Percentiles rank a stretch among this genome's conserved stretches.
These are phyloP conservation scores for Trachurus trachurus DNA, from an alignment of 2,797 vertebrate genomes.

Conservation along the genomic window DNA sequence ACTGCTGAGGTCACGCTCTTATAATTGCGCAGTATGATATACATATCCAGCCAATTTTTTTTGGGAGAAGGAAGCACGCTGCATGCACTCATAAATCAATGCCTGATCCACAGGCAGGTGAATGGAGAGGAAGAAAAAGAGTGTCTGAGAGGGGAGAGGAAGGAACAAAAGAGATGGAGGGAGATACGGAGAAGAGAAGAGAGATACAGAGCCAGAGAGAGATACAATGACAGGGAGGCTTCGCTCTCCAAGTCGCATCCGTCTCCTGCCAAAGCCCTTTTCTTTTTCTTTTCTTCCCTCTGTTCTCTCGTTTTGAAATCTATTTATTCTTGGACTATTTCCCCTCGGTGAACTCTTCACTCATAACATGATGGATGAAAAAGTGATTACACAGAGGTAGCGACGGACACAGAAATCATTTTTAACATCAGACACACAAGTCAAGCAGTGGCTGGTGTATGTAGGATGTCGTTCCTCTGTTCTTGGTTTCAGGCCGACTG, in stretches of 20 bases:
- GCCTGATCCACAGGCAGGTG: conserved; percentile 48
- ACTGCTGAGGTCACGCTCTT: conserved; percentile 63
- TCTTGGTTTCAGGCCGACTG: conserved; percentile 1
- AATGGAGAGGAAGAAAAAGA: conserved; percentile 24
- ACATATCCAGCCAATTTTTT: conserved; percentile 68
- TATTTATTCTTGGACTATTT: conserved; percentile 58
- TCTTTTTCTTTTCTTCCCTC: conserved; percentile 10
- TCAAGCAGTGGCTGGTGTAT: conserved; percentile 29
- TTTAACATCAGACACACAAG: conserved; percentile 49
- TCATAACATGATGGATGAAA: conserved; percentile 67
- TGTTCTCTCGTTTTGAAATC: conserved; percentile 39
- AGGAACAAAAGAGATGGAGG: conserved; percentile 32
- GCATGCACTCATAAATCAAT: conserved; percentile 68
- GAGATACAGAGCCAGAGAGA: conserved; percentile 8
- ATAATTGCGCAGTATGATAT: conserved; percentile 70
- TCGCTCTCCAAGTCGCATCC: conserved; percentile 63
- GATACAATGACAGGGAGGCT: conserved; percentile 24
- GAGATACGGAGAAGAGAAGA: conserved; percentile 21
- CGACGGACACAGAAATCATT: conserved; percentile 48
- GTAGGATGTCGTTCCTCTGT: conserved; percentile 1
- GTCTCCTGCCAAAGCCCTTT: conserved; percentile 66
- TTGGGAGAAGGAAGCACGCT: conserved; percentile 39
- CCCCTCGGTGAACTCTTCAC: conserved; percentile 66
- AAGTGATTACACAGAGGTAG: conserved; percentile 48
- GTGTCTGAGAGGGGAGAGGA: conserved; percentile 20